A percentile compares a stretch with the other conserved stretches of the same genome.
phyloP scores from a whole-genome alignment of 2,113 vertebrate species.

The Otus sunia region DNA sequence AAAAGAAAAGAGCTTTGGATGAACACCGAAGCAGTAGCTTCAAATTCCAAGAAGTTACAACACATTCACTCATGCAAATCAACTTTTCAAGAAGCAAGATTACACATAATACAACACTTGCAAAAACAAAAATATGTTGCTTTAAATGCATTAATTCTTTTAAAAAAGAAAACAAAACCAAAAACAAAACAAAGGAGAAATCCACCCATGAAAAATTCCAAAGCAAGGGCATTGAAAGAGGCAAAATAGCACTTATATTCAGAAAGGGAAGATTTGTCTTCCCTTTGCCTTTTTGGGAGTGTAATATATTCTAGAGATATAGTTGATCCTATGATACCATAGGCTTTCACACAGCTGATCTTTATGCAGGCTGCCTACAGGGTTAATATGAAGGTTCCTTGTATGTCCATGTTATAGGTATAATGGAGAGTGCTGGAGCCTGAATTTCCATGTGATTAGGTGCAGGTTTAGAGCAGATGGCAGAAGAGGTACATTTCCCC shows the following conservation, averaged over 20 bases:
- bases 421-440: background rate
- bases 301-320: background rate
- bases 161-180: background rate
- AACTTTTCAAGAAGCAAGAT: background rate
- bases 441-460: background rate
- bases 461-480: background rate
- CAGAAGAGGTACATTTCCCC: background rate
- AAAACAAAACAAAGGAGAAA: background rate
- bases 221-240: background rate
- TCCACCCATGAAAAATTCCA: background rate
- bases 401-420: background rate
- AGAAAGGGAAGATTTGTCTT: background rate
- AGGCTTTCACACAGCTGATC: background rate
- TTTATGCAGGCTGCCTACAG: background rate
- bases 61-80: background rate
- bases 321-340: background rate
- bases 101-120: background rate
- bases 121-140: background rate
- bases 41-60: background rate
- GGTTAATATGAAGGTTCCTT: background rate
- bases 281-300: background rate
- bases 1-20: background rate
- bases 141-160: background rate
- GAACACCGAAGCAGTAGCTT: background rate
- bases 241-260: background rate